phyloP scores from a whole-genome alignment of 2,113 vertebrate species.

The Rhinichthys klamathensis region DNA sequence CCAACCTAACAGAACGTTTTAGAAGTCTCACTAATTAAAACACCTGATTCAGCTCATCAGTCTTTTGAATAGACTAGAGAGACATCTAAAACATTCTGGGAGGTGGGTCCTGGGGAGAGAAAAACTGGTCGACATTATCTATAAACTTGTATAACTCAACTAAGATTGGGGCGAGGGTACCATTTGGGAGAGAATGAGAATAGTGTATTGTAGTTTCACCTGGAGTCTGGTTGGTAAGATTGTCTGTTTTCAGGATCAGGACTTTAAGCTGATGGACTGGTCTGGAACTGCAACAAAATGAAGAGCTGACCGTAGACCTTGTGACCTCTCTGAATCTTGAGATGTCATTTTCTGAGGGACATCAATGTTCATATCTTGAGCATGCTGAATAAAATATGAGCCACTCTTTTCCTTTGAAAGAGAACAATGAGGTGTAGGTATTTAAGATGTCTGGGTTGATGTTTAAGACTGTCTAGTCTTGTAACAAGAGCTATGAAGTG shows the following conservation, averaged over 20 bases:
- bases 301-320: slow-evolving; percentile 66
- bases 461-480: neutral
- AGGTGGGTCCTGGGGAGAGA: no score
- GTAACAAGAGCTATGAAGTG: slow-evolving; percentile 8
- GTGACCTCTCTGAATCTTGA: neutral
- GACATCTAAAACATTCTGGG: no score
- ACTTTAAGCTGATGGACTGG: slow-evolving; percentile 73
- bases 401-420: neutral
- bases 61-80: no score
- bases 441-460: neutral
- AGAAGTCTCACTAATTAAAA: no score
- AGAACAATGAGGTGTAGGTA: neutral
- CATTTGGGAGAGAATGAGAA: neutral
- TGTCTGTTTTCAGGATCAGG: slow-evolving; percentile 71
- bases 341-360: neutral
- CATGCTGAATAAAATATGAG: neutral
- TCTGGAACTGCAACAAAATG: slow-evolving; percentile 76
- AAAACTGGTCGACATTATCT: neutral
- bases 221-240: slow-evolving; percentile 14
- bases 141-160: neutral
- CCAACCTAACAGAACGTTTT: no score
- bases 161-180: neutral
- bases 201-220: neutral
- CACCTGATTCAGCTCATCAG: no score
- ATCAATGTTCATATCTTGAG: neutral